Evolutionary conservation across 1,140 invertebrate species (phyloP).

Genomic region (Leptonema lineaticorne): DNA sequence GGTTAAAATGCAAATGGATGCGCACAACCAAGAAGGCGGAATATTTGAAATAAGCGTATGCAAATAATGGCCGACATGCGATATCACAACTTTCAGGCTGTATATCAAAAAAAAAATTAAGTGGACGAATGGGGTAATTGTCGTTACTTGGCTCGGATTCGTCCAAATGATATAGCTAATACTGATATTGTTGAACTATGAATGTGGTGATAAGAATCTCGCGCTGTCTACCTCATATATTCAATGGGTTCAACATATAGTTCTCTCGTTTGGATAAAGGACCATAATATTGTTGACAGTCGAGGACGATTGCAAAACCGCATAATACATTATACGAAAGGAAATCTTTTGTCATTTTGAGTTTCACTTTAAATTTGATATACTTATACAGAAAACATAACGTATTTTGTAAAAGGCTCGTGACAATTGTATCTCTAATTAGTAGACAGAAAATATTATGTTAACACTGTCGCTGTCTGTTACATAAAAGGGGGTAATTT

Average conservation of each 20-base stretch:
- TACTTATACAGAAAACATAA: too few species aligned
- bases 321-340: too few species aligned
- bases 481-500: too few species aligned
- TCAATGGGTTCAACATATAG: not conserved
- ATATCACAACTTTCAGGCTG: not conserved
- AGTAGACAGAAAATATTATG: too few species aligned
- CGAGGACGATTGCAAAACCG: too few species aligned
- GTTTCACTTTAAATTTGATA: too few species aligned
- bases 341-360: too few species aligned
- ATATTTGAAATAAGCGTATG: not conserved
- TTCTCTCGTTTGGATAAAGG: not conserved
- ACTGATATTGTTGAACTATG: not conserved
- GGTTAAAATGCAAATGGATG: not conserved
- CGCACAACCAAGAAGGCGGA: not conserved
- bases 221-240: not conserved
- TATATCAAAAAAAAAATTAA: not conserved
- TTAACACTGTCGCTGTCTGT: too few species aligned
- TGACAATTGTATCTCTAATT: too few species aligned
- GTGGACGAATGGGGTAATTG: not conserved
- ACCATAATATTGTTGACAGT: not conserved
- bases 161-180: too few species aligned
- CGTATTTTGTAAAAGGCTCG: too few species aligned
- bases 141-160: not conserved
- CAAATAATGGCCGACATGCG: not conserved
- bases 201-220: not conserved